Base-by-base conservation (phyloP, 2,797 vertebrate species). In the Crossoptilon crossoptilon region DNA sequence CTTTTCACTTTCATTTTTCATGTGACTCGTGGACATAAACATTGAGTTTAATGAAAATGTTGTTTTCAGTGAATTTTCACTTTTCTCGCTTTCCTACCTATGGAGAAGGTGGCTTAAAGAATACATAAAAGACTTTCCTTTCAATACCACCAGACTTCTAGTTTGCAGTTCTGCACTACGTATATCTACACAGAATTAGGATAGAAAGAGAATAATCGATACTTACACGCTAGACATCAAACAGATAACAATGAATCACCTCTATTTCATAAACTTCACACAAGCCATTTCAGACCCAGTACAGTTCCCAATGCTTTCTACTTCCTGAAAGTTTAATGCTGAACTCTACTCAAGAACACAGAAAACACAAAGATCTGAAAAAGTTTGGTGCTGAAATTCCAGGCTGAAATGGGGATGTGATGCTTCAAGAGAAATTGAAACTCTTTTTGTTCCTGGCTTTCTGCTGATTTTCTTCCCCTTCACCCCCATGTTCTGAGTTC, bases 401-500 rank as follows among this genome's bases (percentile, higher is more conserved):
- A 39, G 24, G 21, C 35, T 70, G 13, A 24, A 55, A 21, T 21
- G 13, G 10, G 11, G 10, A 17, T 11, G 4, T 16, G n/a, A 46
- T 26, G 70, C 19, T 84, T 33, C 27, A 39, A 59, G 9, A 67
- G 14, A 6, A 67, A 78, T 7, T 12, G 79, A 64, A 85, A 19
- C 0, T 16, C 46, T 3, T 39, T 63, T 35, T 55, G 27, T 26
- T 15, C 16, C 31, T 4, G 2, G 7, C 6, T 62, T 43, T 69
- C 33, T 56, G 1, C 29, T 27, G 15, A 1, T 35, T n/a, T 6
- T 27, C 4, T 2, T 4, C 4, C 31, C 14, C 7, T 4, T 21
- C 2, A 4, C 4, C 3, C 2, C 10, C 26, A 10, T 0, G 0
- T 4, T 63, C 29, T 21, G n/a, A 3, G 11, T n/a, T 26, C 2